A percentile compares a stretch with the other conserved stretches of the same genome.
These are phyloP conservation scores for Calephelis nemesis DNA, from an alignment of 1,140 invertebrate species.

Conservation along the genomic window DNA sequence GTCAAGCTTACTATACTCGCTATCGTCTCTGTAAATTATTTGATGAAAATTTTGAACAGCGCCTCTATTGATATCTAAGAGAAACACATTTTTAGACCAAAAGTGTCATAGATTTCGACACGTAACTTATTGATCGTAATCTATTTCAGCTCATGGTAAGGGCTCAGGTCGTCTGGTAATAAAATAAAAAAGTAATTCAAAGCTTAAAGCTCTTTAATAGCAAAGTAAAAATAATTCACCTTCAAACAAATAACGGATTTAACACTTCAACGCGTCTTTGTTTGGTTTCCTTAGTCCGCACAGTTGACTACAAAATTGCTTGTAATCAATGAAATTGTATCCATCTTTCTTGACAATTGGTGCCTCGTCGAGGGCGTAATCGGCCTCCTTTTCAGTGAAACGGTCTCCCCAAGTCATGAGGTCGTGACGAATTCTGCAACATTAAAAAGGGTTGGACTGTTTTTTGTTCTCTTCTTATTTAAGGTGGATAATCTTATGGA, in stretches of 20 bases:
- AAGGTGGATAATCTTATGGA: neutral
- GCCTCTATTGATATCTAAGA: too few relatives aligned
- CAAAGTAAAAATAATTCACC: neutral
- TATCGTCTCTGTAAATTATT: too few relatives aligned
- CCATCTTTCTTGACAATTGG: slow-evolving; percentile 78
- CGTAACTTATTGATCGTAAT: too few relatives aligned
- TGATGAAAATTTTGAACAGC: too few relatives aligned
- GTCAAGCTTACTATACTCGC: too few relatives aligned
- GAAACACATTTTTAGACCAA: too few relatives aligned
- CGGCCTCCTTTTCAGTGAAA: slow-evolving; percentile 80
- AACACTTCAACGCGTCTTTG: slow-evolving; percentile 42
- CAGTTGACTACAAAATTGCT: slow-evolving; percentile 81
- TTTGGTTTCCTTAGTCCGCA: slow-evolving; percentile 79
- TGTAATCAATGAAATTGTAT: slow-evolving; percentile 80
- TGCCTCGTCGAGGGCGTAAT: slow-evolving; percentile 82
- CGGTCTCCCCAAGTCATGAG: slow-evolving; percentile 81
- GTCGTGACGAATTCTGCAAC: slow-evolving; percentile 80
- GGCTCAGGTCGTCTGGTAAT: too few relatives aligned
- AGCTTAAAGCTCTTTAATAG: neutral
- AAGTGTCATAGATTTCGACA: too few relatives aligned
- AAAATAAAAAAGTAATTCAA: neutral
- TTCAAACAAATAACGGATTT: neutral
- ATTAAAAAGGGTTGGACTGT: neutral
- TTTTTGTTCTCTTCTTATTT: neutral
- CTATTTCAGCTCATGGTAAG: too few relatives aligned